Conservation (phyloP, 2,888 invertebrate genomes). For the Xanthorhoe designata region DNA sequence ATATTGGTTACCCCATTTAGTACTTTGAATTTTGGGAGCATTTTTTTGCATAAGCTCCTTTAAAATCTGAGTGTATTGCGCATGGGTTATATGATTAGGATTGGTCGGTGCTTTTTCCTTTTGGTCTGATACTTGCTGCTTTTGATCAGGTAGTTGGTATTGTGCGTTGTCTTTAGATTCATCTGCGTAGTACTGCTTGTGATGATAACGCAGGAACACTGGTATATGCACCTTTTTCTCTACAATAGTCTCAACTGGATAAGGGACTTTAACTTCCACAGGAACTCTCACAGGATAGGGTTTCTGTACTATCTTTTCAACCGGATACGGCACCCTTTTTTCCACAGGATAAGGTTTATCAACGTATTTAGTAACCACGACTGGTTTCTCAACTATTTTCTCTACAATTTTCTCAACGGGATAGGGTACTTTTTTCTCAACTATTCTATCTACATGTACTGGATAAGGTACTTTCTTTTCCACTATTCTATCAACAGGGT, state of each 20-base stretch:
- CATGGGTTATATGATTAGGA: conserved; percentile 33
- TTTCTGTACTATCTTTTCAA: conserved; percentile 74
- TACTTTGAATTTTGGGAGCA: conserved; percentile 49
- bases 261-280: conserved; percentile 79
- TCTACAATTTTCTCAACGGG: conserved; percentile 65
- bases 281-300: conserved; percentile 86
- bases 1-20: conserved; percentile 72
- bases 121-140: conserved; percentile 22
- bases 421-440: conserved; percentile 80
- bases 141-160: conserved; percentile 44
- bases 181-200: conserved; percentile 31
- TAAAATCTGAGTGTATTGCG: conserved; percentile 46
- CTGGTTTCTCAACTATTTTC: conserved; percentile 66
- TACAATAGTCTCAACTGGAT: conserved; percentile 70
- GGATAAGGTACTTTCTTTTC: conserved; percentile 80
- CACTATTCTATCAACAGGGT: conserved; percentile 82
- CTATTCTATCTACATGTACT: conserved; percentile 74
- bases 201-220: conserved; percentile 45
- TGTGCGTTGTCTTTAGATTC: conserved; percentile 47
- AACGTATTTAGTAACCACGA: conserved; percentile 42
- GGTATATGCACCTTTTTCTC: conserved; percentile 72
- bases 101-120: conserved; percentile 22
- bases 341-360: conserved; percentile 58
- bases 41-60: conserved; percentile 43
- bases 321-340: conserved; percentile 83